Conservation (phyloP, 2,113 vertebrate genomes). For the Anser cygnoides region DNA sequence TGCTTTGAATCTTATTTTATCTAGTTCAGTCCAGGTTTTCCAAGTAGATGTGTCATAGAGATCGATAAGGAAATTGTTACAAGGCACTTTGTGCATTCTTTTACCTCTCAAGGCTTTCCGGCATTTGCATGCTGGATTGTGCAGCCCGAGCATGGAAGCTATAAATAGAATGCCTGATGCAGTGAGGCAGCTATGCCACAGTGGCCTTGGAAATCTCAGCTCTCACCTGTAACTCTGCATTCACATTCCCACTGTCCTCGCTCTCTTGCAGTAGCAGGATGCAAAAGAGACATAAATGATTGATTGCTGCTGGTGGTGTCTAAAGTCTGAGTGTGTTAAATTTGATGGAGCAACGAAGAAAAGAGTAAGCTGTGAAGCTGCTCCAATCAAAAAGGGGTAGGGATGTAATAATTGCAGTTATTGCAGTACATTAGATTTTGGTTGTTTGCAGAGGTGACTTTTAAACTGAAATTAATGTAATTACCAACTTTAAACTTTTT, state of each 20-base stretch:
- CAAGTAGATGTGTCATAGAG: neutral
- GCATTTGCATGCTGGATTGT: conserved; percentile 62
- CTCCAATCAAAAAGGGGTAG: conserved; percentile 75
- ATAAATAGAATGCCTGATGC: conserved; percentile 72
- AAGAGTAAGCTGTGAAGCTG: conserved; percentile 80
- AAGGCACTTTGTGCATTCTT: conserved; percentile 55
- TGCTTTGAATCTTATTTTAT: neutral
- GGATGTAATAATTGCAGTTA: conserved; percentile 51
- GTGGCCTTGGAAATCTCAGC: conserved; percentile 74
- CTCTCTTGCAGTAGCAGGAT: conserved; percentile 64
- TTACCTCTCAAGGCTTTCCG: conserved; percentile 38
- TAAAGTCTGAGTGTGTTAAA: conserved; percentile 88
- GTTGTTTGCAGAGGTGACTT: conserved; percentile 18
- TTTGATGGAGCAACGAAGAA: conserved; percentile 82
- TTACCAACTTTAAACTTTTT: neutral
- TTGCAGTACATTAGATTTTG: conserved; percentile 27
- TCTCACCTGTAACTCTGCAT: conserved; percentile 74
- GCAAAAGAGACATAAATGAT: conserved; percentile 81
- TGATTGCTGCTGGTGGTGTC: conserved; percentile 90
- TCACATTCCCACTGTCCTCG: conserved; percentile 49
- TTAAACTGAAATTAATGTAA: neutral
- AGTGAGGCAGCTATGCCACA: conserved; percentile 74
- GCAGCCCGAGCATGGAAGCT: conserved; percentile 67
- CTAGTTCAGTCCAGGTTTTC: conserved; percentile 10
- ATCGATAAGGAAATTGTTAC: conserved; percentile 1